Evolutionary conservation across 2,888 invertebrate genomes (phyloP), one percentile per base, ranked within the genome.

Genomic region (Homarus gammarus): DNA sequence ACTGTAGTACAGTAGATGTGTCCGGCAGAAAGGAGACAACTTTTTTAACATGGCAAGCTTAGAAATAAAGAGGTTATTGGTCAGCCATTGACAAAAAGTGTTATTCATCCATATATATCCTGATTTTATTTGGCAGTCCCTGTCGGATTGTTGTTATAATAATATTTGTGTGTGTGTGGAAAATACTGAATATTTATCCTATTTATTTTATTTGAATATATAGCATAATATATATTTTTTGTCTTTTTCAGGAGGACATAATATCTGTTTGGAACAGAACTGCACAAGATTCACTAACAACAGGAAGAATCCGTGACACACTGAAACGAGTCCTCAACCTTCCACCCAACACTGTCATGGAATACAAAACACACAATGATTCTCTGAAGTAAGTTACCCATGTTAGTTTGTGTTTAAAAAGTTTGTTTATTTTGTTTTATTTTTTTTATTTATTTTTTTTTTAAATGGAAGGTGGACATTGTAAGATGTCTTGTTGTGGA

Each of bases 191-290:
- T 44, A 12, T 8, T 5, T 44, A 44, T 44, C 5, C 5, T 8
- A 12, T 44, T 44, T 8, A 12, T 44, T 44, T 12, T 44, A 12
- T 8, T 5, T 44, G 44, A 44, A 44, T 8, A 8, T 5, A 44
- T 44, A 44, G 44, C 44, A 44, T 44, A 44, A 44, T 5, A 44
- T 44, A 44, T 44, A 12, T 44, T 44, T 44, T 44, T 44, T 44
- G n/a, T n/a, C n/a, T 77, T 33, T 73, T 38, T 15, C 92, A 98
- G 97, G 99, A 99, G 95, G 99, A 99, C 94, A 97, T 98, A 94
- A 96, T 99, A 93, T 98, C 98, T 92, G 96, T 99, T 93, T 99
- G 99, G 99, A 99, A 99, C 95, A 96, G 97, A 94, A 98, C 98
- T 92, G 98, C 99, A 84, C 96, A 97, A 92, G 99, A 99, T 95